A percentile compares a stretch with the other conserved stretches of the same genome.
phyloP scores from a whole-genome alignment of 2,888 invertebrate genomes.

The Nemapogon koenigi region DNA sequence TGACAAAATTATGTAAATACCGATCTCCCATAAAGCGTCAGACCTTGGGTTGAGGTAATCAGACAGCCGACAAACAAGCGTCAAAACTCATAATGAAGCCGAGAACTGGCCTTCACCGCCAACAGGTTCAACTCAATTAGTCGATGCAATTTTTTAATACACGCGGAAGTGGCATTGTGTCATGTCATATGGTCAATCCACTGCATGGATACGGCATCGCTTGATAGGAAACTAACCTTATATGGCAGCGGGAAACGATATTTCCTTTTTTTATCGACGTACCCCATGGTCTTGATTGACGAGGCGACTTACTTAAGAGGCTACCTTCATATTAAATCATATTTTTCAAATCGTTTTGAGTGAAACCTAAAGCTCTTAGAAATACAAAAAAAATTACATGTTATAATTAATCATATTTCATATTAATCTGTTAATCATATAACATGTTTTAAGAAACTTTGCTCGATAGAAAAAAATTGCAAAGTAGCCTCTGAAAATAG shows the following conservation, averaged over 20 bases:
- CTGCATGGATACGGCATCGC: neutral
- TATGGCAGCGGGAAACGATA: neutral
- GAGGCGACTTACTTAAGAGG: neutral
- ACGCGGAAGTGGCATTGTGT: slow-evolving; percentile 2
- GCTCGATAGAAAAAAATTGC: too few species aligned
- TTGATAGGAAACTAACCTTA: slow-evolving; percentile 1
- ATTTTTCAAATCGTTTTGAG: too few species aligned
- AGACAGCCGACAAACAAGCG: neutral
- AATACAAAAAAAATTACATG: too few species aligned
- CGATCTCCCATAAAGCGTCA: too few species aligned
- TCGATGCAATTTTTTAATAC: slow-evolving; percentile 3
- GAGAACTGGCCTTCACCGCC: neutral
- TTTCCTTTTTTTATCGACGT: slow-evolving; percentile 1
- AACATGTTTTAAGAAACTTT: too few species aligned
- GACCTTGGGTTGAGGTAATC: too few species aligned
- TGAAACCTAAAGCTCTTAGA: too few species aligned
- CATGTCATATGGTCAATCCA: neutral
- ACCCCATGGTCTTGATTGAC: neutral
- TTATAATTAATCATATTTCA: too few species aligned
- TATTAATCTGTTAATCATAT: too few species aligned
- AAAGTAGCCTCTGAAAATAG: too few species aligned
- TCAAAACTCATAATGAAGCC: slow-evolving; percentile 1
- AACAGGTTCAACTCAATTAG: slow-evolving; percentile 4
- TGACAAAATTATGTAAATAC: too few species aligned
- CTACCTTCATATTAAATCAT: too few species aligned